Conservation (phyloP, 2,113 vertebrate genomes). For the rabbit (Oryctolagus cuniculus) region DNA sequence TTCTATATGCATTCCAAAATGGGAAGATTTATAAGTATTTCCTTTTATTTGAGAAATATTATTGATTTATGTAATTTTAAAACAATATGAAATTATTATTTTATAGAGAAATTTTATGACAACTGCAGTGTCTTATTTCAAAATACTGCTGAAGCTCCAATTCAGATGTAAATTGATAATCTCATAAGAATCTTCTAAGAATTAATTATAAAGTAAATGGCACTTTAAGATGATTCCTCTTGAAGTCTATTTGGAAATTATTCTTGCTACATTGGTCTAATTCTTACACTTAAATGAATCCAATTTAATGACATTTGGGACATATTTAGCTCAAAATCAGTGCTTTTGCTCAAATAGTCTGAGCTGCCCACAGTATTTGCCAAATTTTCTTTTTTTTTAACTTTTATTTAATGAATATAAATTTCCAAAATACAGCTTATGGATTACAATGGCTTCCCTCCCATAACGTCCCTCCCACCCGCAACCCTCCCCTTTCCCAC, state of each 20-base stretch:
- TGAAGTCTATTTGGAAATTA: constrained; percentile 26
- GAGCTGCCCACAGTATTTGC: not conserved
- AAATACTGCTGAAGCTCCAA: not conserved
- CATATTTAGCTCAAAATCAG: not conserved
- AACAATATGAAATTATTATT: not conserved
- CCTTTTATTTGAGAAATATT: not conserved
- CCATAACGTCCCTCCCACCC: no score
- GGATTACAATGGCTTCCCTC: no score
- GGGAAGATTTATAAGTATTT: not conserved
- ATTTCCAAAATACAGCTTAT: no score
- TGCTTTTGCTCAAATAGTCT: not conserved
- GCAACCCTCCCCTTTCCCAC: no score
- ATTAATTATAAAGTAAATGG: constrained; percentile 1
- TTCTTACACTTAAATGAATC: constrained; percentile 32
- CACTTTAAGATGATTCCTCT: not conserved
- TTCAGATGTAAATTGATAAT: not conserved
- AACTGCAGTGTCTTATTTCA: not conserved
- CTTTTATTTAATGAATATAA: no score
- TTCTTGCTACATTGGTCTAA: constrained; percentile 4
- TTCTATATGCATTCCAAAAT: not conserved
- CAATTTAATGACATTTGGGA: constrained; percentile 13
- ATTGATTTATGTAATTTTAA: constrained; percentile 9
- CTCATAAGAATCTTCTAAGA: constrained; percentile 16
- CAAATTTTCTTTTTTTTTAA: not conserved
- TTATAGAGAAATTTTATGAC: not conserved